Percentiles rank a stretch among this genome's conserved stretches.
Evolutionary conservation across 2,113 vertebrate species (phyloP).

Genomic region (Rhinogobius similis): DNA sequence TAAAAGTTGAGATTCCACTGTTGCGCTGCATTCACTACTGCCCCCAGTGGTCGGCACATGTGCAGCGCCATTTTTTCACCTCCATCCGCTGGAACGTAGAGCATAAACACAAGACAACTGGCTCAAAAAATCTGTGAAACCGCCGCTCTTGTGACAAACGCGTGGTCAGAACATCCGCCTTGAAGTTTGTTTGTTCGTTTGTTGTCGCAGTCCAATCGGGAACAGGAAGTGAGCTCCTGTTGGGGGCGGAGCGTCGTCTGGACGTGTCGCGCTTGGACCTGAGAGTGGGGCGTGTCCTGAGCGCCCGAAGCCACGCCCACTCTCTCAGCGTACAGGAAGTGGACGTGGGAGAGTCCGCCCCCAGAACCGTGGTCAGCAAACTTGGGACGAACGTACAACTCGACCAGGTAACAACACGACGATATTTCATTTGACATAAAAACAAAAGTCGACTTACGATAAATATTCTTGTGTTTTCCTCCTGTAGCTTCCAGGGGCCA

Average conservation of each 20-base stretch:
- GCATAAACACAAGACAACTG: no score
- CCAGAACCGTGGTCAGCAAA: slow-evolving; percentile 87
- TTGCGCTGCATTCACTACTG: no score
- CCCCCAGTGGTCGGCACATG: no score
- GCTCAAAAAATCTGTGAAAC: no score
- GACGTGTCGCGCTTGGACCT: slow-evolving; percentile 89
- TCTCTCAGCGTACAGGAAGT: slow-evolving; percentile 86
- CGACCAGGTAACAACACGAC: slow-evolving; percentile 79
- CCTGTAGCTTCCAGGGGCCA: slow-evolving; percentile 40
- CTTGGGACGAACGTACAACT: slow-evolving; percentile 80
- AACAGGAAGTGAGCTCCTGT: background rate
- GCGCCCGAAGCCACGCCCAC: slow-evolving; percentile 83
- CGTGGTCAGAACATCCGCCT: no score
- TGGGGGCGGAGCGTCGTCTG: slow-evolving; percentile 72
- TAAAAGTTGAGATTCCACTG: no score
- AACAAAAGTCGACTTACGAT: background rate
- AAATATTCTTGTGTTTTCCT: no score
- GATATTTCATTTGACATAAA: background rate
- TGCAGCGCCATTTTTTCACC: no score
- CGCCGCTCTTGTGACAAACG: no score
- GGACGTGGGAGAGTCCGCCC: slow-evolving; percentile 85
- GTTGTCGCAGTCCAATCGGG: slow-evolving; percentile 15
- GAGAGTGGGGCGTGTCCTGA: slow-evolving; percentile 86
- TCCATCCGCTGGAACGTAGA: no score
- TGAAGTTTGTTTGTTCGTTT: background rate